Base-by-base conservation (phyloP, 2,113 vertebrate species). In the Eira barbara region DNA sequence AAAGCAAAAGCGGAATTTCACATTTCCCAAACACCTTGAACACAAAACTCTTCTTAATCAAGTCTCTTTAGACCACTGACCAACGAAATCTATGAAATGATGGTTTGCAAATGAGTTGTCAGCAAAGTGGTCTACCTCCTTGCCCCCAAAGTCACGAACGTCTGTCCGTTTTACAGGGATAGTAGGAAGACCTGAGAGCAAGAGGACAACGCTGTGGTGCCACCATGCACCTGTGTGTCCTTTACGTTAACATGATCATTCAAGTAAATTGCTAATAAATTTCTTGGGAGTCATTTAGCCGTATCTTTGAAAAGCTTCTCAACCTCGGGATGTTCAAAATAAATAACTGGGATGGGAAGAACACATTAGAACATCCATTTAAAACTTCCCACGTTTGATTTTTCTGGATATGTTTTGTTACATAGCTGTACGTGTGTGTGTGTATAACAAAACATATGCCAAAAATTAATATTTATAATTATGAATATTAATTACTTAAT, bases 331-430 rank as follows among this genome's bases (percentile, higher is more conserved):
- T 47, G 3, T 69, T 93, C 45, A 52, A 59, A 36, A 65, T 31
- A 80, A 95, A 76, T 39, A 47, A 59, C 69, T 76, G 14, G 15
- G 6, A 31, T 92, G 14, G n/a, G 15, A 47, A 78, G 45, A 89
- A 95, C 86, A 89, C 59, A 85, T 36, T 94, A 69, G 39, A 81
- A 94, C 15, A 39, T 63, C 31, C 27, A 82, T 80, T 95, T 91
- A 91, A 91, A 88, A 71, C 23, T 52, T 82, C 18, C 84, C n/a
- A 18, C 31, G 14, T 39, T 73, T 89, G 55, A 59, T 31, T 73
- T 81, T 85, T 79, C 57, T 67, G 6, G 27, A 6, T n/a, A 55
- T 74, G 17, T 71, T 81, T 73, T 52, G 25, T 57, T 69, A 63
- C 20, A 82, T 39, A 52, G 27, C 36, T 69, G 29, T 67, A 42